Evolutionary conservation across 2,113 vertebrate genomes (phyloP), one percentile per base, ranked within the genome.

Genomic region (Bettongia penicillata): DNA sequence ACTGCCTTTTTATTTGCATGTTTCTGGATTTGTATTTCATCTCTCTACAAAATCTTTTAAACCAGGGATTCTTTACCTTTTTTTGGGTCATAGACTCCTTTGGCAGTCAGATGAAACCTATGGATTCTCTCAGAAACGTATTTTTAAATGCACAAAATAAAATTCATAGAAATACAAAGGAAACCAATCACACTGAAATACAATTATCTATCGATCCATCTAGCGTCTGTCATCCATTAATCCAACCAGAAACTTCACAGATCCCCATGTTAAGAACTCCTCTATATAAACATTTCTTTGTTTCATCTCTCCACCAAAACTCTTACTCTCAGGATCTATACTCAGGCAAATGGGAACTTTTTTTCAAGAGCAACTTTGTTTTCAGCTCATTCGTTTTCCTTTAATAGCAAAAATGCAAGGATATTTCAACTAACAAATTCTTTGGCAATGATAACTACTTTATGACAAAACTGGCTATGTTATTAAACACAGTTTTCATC

Each of bases 21-120:
- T 8, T 95, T 97, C 55, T 68, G 91, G 47, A 28, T 94, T 93
- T 94, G 10, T 89, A 53, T 89, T 94, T 22, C 61, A 4, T 77
- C 90, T 97, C 94, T 68, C 61, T 93, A 48, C 91, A 93, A 93
- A 31, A 28, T 23, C 7, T 49, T 91, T 47, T 24, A 92, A 92
- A 68, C 1, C 25, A 16, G 61, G 3, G 11, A 68, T 19, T 68
- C 31, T 68, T 68, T 37, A 68, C 12, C 37, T 77, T 19, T 37
- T 77, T 16, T 77, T 1, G 14, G 11, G 14, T 77, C 14, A n/a
- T n/a, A 0, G 37, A 77, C 61, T 77, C 37, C 37, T 14, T 77
- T 77, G 37, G 37, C 37, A n/a, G 61, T n/a, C 14, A n/a, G 61
- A 16, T 16, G 12, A 77, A 77, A 77, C 31, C 12, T 77, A 7